Base-by-base conservation (phyloP, 2,888 invertebrate genomes). In the Metopia argyrocephala region DNA sequence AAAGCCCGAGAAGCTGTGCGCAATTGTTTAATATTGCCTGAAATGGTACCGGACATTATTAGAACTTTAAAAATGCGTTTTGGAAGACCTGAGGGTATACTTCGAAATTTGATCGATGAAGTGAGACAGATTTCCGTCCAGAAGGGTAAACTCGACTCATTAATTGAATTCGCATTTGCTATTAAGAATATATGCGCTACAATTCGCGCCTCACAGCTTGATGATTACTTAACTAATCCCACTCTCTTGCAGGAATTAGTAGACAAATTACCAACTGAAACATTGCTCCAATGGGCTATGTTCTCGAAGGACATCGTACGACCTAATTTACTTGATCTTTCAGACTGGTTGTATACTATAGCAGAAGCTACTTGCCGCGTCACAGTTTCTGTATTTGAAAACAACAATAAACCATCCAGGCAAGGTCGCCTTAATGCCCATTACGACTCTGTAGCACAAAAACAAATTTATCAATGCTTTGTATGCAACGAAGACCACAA, bases 171-270 rank as follows among this genome's bases (percentile, higher is more conserved):
- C 15, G 23, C 68, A 6, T 56, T 68, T 38, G 57, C 59, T 0
- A 27, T 75, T 5, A 57, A 66, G 56, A 81, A 76, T 57, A 38
- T 70, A 48, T 74, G 76, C 21, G 54, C 64, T 0, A 82, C 75
- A 4, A 70, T 71, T 7, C 54, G 54, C 3, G 71, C 78, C 20
- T 45, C 50, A 7, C 23, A 64, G 2, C 21, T 71, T 9, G 45
- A 66, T 9, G 64, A 64, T 3, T 78, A 81, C 45, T 65, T 76
- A 28, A 73, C 3, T 57, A 61, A 76, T 50, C 62, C 61, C 0
- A 70, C 50, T 52, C 52, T 70, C 50, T 54, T 75, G 20, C 68
- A 68, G 57, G 66, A 82, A 45, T 9, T 78, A 2, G 48, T 75
- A 1, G 74, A 61, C 2, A 75, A 71, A 25, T 28, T 78, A 9